phyloP scores from a whole-genome alignment of 2,113 vertebrate genomes.

The Paramormyrops kingsleyae region DNA sequence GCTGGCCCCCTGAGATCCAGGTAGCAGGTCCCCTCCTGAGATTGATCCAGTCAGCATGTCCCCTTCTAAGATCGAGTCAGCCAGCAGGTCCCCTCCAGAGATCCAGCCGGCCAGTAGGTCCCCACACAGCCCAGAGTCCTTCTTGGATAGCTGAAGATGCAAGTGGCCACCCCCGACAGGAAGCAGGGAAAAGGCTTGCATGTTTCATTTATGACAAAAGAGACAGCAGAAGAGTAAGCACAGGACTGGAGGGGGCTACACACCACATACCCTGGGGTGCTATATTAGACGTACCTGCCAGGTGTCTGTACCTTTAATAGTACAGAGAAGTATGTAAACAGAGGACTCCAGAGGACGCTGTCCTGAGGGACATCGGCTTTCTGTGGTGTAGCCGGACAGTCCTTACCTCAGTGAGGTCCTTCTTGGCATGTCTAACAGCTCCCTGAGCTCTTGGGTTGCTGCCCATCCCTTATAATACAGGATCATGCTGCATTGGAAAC shows the following conservation, averaged over 20 bases:
- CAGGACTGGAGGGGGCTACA: conserved; percentile 29
- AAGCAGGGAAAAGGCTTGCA: background rate
- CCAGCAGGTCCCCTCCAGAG: background rate
- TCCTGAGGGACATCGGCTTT: background rate
- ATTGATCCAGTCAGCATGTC: too few species aligned
- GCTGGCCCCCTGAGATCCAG: background rate
- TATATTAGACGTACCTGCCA: conserved; percentile 1
- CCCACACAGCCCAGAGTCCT: conserved; percentile 10
- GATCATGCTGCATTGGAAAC: too few species aligned
- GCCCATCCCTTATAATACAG: too few species aligned
- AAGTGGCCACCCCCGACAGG: conserved; percentile 23
- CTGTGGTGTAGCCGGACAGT: background rate
- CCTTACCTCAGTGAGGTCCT: background rate
- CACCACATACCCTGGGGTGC: background rate
- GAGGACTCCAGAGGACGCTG: background rate
- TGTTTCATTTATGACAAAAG: background rate
- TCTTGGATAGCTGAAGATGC: conserved; percentile 38
- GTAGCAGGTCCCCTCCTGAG: background rate
- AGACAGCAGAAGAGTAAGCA: background rate
- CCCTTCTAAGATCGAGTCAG: too few species aligned
- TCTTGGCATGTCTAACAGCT: background rate
- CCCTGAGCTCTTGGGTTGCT: background rate
- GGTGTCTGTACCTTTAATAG: background rate
- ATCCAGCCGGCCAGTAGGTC: background rate
- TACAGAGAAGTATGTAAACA: background rate